A percentile compares a stretch with the other conserved stretches of the same genome.
Conservation (phyloP, 1,140 invertebrate species). For the Amyelois transitella region DNA sequence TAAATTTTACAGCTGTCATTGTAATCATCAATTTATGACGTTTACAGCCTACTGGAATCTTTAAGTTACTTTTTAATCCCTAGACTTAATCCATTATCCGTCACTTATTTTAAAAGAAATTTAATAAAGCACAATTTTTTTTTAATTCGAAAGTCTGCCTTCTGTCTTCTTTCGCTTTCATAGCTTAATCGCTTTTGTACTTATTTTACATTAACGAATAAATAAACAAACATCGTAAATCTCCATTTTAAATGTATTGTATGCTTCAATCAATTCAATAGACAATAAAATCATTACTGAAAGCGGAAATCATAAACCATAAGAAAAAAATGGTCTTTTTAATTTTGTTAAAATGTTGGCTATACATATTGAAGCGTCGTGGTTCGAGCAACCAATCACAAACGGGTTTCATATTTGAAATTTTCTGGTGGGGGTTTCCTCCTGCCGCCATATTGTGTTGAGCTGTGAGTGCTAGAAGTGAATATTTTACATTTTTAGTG, state of each 20-base stretch:
- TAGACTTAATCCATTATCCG: too few relatives aligned
- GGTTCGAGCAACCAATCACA: slow-evolving; percentile 47
- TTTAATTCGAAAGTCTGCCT: too few relatives aligned
- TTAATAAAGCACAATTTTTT: too few relatives aligned
- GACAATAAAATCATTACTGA: slow-evolving; percentile 1
- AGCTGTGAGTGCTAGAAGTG: slow-evolving; percentile 67
- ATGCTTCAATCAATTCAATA: background rate
- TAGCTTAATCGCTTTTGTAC: too few relatives aligned
- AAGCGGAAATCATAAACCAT: background rate
- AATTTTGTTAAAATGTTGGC: slow-evolving; percentile 32
- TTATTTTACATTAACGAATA: background rate
- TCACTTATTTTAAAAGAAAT: too few relatives aligned
- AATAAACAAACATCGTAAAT: slow-evolving; percentile 1
- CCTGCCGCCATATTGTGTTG: slow-evolving; percentile 70
- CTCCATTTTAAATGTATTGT: background rate
- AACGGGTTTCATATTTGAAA: slow-evolving; percentile 58
- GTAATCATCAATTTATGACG: too few relatives aligned
- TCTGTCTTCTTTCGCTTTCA: too few relatives aligned
- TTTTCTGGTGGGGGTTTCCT: slow-evolving; percentile 64
- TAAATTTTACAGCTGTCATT: too few relatives aligned
- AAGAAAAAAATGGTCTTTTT: background rate
- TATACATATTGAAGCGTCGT: slow-evolving; percentile 50
- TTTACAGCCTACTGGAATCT: too few relatives aligned
- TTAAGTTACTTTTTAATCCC: too few relatives aligned
- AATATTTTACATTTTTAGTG: slow-evolving; percentile 56